phyloP scores from a whole-genome alignment of 2,888 invertebrate genomes.

The Tridacna crocea region DNA sequence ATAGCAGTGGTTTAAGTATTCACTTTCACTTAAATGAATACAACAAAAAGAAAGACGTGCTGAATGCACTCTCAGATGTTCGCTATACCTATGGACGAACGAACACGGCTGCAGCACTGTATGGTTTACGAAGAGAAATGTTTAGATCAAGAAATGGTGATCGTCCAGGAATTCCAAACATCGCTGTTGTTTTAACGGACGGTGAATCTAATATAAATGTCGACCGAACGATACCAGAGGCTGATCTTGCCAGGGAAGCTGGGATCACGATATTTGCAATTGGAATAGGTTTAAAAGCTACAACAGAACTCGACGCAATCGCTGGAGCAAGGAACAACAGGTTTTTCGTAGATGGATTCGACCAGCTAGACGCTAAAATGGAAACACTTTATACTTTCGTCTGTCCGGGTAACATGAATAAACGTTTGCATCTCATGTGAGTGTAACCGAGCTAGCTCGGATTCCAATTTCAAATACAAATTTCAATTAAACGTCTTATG shows the following conservation, averaged over 20 bases:
- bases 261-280: constrained; percentile 73
- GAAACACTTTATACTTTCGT: constrained; percentile 58
- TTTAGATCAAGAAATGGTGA: constrained; percentile 75
- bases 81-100: constrained; percentile 74
- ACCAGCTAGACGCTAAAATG: constrained; percentile 67
- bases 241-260: constrained; percentile 62
- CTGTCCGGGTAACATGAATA: constrained; percentile 57
- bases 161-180: constrained; percentile 69
- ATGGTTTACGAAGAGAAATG: constrained; percentile 68
- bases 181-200: constrained; percentile 79
- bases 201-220: constrained; percentile 78
- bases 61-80: constrained; percentile 69
- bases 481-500: too few relatives aligned
- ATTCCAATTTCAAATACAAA: too few relatives aligned
- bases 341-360: constrained; percentile 72
- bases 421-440: constrained; percentile 34
- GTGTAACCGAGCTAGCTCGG: neutral
- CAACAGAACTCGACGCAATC: constrained; percentile 77
- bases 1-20: constrained; percentile 69
- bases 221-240: constrained; percentile 71
- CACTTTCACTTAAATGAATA: constrained; percentile 73
- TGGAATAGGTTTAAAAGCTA: constrained; percentile 69
- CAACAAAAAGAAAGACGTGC: constrained; percentile 61
- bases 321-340: constrained; percentile 72
- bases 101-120: constrained; percentile 77